Base-by-base conservation (phyloP, 1,140 invertebrate genomes). In the Homalodisca vitripennis region DNA sequence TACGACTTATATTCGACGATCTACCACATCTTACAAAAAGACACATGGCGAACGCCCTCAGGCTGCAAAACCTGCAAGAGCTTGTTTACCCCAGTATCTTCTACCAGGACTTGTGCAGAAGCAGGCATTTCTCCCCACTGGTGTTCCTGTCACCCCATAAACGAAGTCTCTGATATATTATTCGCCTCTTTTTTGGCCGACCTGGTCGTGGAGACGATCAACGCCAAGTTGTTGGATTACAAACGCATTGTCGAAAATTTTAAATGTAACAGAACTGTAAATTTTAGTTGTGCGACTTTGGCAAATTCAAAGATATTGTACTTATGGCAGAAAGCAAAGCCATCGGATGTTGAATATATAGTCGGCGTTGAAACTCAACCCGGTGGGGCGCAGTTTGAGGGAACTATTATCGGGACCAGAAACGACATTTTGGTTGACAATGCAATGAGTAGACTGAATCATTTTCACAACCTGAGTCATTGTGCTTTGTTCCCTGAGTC, bases 1-100 rank as follows among this genome's bases (percentile, higher is more conserved):
- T 96, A 88, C 77, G 93, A 96, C 77, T 78, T 96, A 0, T 88
- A 95, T 75, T 86, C 91, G 72, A 89, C 87, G 0, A 71, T 89
- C 0, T 71, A 82, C 1, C 82, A 87, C 31, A 72, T 88, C 22
- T 20, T 22, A 41, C 6, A 17, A 41, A 6, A 6, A 10, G 17
- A 41, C 17, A 6, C 34, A 10, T 6, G 17, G 6, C 34, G n/a
- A n/a, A n/a, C 34, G 17, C 34, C 34, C 6, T 10, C 6, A 41
- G 34, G 34, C 6, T 41, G 34, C 34, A 6, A 6, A 41, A 10
- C 34, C 17, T 41, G 34, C 17, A 41, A 41, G 17, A 41, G 34
- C 17, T 41, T 41, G 17, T 41, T 41, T 41, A 17, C 6, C 34
- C 6, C 34, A 6, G 6, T 41, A 41, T 6, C 6, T 6, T 10